phyloP scores from a whole-genome alignment of 2,113 vertebrate species.

The Chaetorhynchus papuensis region DNA sequence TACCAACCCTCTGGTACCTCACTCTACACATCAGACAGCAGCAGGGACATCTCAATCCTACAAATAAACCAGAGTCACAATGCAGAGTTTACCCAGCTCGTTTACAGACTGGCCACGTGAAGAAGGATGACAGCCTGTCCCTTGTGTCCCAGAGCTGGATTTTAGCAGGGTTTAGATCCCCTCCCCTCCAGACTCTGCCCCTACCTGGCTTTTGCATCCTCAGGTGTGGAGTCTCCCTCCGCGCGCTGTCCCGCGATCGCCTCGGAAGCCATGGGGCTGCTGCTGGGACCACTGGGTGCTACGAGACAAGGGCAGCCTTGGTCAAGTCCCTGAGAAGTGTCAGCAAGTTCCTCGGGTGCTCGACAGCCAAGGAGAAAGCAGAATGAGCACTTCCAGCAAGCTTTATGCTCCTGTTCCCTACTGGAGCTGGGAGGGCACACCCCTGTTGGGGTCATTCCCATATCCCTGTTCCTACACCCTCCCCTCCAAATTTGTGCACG shows the following conservation, averaged over 20 bases:
- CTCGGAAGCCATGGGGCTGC: slow-evolving; percentile 69
- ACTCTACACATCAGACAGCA: neutral
- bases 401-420: neutral
- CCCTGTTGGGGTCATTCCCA: neutral
- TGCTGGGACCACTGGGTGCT: slow-evolving; percentile 70
- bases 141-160: neutral
- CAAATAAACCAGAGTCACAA: neutral
- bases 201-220: slow-evolving; percentile 79
- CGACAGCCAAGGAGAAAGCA: neutral
- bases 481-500: neutral
- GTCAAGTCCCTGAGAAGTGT: neutral
- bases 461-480: neutral
- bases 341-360: neutral
- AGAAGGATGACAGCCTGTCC: neutral
- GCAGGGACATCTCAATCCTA: neutral
- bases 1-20: neutral
- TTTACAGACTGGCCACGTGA: neutral
- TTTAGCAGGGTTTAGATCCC: neutral
- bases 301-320: neutral
- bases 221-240: slow-evolving; percentile 69
- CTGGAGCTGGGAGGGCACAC: neutral
- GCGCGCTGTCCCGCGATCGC: slow-evolving; percentile 55
- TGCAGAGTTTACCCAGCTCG: neutral
- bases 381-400: neutral
- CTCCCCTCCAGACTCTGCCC: neutral